These are phyloP conservation scores for Gallinago solitaria DNA, from an alignment of 2,797 vertebrate genomes.

Conservation along the genomic window DNA sequence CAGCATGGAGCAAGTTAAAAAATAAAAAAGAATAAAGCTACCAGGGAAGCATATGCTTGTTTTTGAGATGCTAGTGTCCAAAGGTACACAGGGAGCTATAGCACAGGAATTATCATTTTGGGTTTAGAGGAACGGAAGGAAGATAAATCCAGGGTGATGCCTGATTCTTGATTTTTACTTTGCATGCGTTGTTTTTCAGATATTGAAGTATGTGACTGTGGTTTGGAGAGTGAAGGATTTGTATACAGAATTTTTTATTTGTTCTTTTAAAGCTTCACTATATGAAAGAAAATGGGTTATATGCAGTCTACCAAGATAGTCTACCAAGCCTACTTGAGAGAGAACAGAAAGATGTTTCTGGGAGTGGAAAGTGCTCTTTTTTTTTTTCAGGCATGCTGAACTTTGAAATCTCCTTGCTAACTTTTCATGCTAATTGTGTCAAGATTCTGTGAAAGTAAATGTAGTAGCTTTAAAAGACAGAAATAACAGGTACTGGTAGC, in stretches of 20 bases:
- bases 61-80: not conserved
- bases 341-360: not conserved
- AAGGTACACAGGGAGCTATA: not conserved
- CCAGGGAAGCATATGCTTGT: not conserved
- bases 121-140: not conserved
- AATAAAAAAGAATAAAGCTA: not conserved
- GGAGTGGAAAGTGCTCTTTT: not conserved
- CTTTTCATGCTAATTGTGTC: not conserved
- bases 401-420: not conserved
- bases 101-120: not conserved
- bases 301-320: not conserved
- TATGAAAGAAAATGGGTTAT: not conserved
- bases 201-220: not conserved
- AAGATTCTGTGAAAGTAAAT: not conserved
- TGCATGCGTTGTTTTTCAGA: not conserved
- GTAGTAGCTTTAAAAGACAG: not conserved
- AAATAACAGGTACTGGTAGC: not conserved
- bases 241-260: not conserved
- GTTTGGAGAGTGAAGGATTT: not conserved
- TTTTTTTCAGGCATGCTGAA: not conserved
- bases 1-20: fast-evolving
- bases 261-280: not conserved
- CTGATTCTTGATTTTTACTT: not conserved
- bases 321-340: not conserved
- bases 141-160: not conserved